These are phyloP conservation scores for Callipepla squamata DNA, from an alignment of 2,113 vertebrate genomes.

Conservation along the genomic window DNA sequence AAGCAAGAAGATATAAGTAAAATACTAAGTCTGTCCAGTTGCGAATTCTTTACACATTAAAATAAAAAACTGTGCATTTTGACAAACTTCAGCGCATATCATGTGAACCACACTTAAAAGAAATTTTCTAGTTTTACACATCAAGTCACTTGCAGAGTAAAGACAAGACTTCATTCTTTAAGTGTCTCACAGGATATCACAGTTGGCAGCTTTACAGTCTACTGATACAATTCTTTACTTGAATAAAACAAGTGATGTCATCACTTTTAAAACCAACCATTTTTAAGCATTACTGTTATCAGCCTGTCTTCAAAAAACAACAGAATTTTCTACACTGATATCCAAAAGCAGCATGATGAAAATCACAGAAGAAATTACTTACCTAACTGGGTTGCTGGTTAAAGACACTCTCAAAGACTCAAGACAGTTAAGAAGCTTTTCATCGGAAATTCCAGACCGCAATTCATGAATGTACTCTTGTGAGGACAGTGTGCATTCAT, in stretches of 20 bases:
- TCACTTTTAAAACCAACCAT: not conserved
- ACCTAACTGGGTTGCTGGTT: constrained; percentile 99
- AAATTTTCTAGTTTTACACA: not conserved
- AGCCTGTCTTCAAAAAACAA: not conserved
- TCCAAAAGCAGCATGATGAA: not conserved
- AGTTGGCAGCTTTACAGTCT: not conserved
- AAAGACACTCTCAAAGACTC: constrained; percentile 96
- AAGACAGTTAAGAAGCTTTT: constrained; percentile 95
- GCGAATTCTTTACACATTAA: not conserved
- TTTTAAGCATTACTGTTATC: not conserved
- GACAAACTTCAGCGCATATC: not conserved
- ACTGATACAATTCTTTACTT: not conserved
- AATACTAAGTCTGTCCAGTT: not conserved
- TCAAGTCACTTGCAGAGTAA: not conserved
- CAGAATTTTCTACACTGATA: not conserved
- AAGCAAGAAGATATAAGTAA: not conserved
- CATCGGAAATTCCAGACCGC: constrained; percentile 92
- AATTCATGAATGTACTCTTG: constrained; percentile 98
- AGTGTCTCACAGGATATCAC: not conserved
- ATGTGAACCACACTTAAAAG: not conserved
- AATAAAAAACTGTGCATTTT: not conserved
- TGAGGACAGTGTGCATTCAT: constrained; percentile 94
- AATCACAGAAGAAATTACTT: constrained; percentile 35
- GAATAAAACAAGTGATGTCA: not conserved
- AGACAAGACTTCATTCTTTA: not conserved